Evolutionary conservation across 2,113 vertebrate genomes (phyloP), one percentile per base, ranked within the genome.

Genomic region (Nesogale talazaci): DNA sequence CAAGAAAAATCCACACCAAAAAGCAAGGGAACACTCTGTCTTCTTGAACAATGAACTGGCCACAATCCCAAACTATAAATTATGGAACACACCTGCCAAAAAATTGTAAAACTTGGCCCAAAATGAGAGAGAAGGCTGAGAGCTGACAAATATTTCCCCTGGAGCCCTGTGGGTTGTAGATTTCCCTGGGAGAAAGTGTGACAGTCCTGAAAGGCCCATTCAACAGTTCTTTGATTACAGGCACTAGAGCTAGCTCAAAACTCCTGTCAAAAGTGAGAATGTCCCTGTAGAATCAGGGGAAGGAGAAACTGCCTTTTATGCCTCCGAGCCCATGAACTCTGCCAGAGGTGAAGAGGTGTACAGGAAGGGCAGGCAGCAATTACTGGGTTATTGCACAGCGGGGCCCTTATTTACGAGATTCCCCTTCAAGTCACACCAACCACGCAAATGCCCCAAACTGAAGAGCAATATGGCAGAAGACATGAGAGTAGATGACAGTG

Each of bases 31-130:
- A 86, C 57, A 75, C 23, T 88, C 23, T 78, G 74, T 92, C 92
- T 84, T 83, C 76, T 0, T 83, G 65, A 93, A 95, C 90, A 95
- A 82, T 93, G 76, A 95, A 89, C 69, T 88, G 92, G 70, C 88
- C 52, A 63, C 34, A 89, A 57, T 85, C 70, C 88, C 81, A 79
- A 83, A 69, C 88, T 76, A 38, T 91, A 92, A 91, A 79, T 96
- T 42, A 76, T 56, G 46, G 79, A 80, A 79, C 38, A 46, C 38
- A 96, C 70, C 46, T 91, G 84, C 90, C 88, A 94, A 83, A 83
- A 94, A 57, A 57, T 72, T 0, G 3, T 75, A 78, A 94, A 70
- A 25, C 57, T 16, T 76, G 90, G 25, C 40, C 31, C 9, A 14
- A 40, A 96, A 57, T 31, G 63, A 90, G 88, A 80, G 22, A 40